phyloP scores from a whole-genome alignment of 2,888 invertebrate species.

The Lymantria dispar region DNA sequence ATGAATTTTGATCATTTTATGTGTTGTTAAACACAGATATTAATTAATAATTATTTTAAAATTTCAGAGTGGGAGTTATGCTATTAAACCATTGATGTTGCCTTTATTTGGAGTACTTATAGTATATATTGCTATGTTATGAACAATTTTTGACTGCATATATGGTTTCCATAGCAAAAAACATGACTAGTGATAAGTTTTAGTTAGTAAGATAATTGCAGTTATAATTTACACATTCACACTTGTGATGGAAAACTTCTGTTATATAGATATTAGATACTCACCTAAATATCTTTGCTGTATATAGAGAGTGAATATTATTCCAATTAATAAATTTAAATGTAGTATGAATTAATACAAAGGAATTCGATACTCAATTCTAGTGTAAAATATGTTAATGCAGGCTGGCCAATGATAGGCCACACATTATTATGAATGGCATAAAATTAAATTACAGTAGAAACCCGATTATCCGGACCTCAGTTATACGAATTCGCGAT shows the following conservation, averaged over 20 bases:
- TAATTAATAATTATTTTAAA: slow-evolving; percentile 6
- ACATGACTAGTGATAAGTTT: background rate
- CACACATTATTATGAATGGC: too few species aligned
- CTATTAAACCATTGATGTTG: slow-evolving; percentile 36
- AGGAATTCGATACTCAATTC: too few species aligned
- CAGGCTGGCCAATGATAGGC: too few species aligned
- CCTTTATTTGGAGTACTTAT: slow-evolving; percentile 32
- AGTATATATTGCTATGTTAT: background rate
- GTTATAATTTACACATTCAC: too few species aligned
- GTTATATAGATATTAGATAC: background rate
- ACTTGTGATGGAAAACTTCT: too few species aligned
- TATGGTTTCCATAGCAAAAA: background rate
- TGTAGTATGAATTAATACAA: too few species aligned
- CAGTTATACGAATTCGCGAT: too few species aligned
- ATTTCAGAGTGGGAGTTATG: slow-evolving; percentile 55
- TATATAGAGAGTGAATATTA: background rate
- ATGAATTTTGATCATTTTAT: too few species aligned
- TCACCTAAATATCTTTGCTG: background rate
- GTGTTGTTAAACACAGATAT: background rate
- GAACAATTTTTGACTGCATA: background rate
- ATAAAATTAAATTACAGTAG: too few species aligned
- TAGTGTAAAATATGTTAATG: too few species aligned
- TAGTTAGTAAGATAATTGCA: background rate
- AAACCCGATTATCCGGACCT: too few species aligned
- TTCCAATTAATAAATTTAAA: background rate